phyloP scores from a whole-genome alignment of 1,140 invertebrate genomes.

The Zelostemma sp. region DNA sequence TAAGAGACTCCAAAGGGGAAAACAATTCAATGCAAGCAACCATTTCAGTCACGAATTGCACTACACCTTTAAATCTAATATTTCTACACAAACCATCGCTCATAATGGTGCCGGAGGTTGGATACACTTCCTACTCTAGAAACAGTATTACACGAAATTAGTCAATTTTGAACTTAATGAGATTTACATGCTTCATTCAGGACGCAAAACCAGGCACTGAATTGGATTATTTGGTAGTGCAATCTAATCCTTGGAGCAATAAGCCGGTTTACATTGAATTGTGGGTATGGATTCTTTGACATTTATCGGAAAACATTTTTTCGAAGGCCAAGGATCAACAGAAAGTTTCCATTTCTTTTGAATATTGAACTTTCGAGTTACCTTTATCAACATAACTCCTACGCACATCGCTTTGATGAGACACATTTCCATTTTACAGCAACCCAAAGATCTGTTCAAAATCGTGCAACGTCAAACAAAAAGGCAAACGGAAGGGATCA shows the following conservation, averaged over 20 bases:
- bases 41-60: conserved; percentile 85
- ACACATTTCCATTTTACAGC: conserved; percentile 38
- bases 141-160: conserved; percentile 4
- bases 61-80: conserved; percentile 81
- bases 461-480: conserved; percentile 82
- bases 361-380: no score
- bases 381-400: no score
- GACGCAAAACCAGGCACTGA: conserved; percentile 84
- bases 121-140: conserved; percentile 13
- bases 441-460: conserved; percentile 75
- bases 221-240: conserved; percentile 83
- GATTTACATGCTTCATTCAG: conserved; percentile 62
- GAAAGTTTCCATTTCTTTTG: no score
- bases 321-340: no score
- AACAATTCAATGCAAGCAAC: conserved; percentile 82
- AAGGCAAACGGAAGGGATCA: conserved; percentile 80
- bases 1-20: conserved; percentile 82
- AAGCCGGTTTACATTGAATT: conserved; percentile 85
- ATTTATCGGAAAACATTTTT: no score
- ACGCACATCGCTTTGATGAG: no score
- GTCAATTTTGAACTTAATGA: neutral
- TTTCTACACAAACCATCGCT: conserved; percentile 87
- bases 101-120: conserved; percentile 84
- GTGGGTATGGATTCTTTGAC: conserved; percentile 71
- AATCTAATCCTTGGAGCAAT: conserved; percentile 81